These are phyloP conservation scores for Nesoenas mayeri DNA, from an alignment of 2,113 vertebrate species.

Conservation along the genomic window DNA sequence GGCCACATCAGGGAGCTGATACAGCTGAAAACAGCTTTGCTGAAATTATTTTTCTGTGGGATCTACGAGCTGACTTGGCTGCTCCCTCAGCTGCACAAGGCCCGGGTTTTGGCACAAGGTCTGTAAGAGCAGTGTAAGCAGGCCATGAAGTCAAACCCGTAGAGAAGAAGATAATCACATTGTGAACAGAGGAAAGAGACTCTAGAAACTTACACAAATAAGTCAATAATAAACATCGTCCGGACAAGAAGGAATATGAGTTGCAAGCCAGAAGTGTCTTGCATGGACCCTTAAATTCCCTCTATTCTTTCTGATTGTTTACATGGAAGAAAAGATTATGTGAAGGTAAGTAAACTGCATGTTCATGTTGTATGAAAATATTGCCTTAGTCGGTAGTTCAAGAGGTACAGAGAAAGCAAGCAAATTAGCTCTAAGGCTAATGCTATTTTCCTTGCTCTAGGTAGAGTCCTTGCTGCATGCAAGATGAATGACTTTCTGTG, in stretches of 20 bases:
- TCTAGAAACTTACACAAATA: neutral
- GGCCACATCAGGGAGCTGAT: rapidly evolving
- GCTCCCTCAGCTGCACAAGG: neutral
- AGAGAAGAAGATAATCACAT: neutral
- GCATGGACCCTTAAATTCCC: neutral
- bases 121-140: neutral
- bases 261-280: neutral
- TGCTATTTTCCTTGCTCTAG: neutral
- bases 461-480: neutral
- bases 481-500: neutral
- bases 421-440: neutral
- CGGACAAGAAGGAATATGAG: neutral
- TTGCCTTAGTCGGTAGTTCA: neutral
- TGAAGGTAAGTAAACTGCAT: neutral
- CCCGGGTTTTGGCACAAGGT: neutral
- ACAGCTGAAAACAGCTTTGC: neutral
- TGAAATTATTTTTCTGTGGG: neutral
- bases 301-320: neutral
- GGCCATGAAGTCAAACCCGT: neutral
- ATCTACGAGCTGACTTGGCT: neutral
- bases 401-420: neutral
- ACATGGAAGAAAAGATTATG: neutral
- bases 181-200: neutral
- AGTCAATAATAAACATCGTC: neutral
- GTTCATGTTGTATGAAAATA: neutral